Evolutionary conservation across 2,888 invertebrate species (phyloP).

Genomic region (Cyclophora albipunctata): DNA sequence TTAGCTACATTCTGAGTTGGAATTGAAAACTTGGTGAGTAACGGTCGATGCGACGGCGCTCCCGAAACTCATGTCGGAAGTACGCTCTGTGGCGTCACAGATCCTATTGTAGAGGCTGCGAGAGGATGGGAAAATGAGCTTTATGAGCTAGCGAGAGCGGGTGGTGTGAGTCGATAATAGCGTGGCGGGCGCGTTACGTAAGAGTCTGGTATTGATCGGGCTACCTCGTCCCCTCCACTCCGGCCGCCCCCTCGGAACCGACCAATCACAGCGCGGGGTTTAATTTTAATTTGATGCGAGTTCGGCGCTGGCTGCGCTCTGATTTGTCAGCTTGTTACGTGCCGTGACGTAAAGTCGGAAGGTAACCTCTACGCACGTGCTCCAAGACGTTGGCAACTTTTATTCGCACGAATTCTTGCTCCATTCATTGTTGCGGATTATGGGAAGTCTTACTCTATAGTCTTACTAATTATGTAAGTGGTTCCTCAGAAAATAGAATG

Average conservation of each 20-base stretch:
- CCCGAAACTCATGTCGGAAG: constrained; percentile 24
- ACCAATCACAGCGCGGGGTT: constrained; percentile 54
- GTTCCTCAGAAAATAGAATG: too few relatives aligned
- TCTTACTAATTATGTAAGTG: too few relatives aligned
- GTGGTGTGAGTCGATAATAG: constrained; percentile 22
- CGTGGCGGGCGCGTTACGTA: constrained; percentile 46
- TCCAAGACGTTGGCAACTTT: too few relatives aligned
- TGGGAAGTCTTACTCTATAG: too few relatives aligned
- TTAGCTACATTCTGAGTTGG: background rate
- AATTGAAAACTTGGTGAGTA: constrained; percentile 2
- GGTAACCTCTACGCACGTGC: constrained; percentile 5
- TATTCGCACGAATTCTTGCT: too few relatives aligned
- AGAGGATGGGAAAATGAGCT: constrained; percentile 14
- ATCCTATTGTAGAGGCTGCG: constrained; percentile 6
- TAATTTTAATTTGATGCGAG: constrained; percentile 69
- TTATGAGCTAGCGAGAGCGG: constrained; percentile 7
- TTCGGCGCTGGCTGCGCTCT: constrained; percentile 38
- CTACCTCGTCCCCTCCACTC: constrained; percentile 23
- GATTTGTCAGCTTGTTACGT: constrained; percentile 54
- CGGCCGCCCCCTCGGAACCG: constrained; percentile 25
- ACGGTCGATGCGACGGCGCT: constrained; percentile 23
- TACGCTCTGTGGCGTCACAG: constrained; percentile 22
- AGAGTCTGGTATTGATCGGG: constrained; percentile 61
- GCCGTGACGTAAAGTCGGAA: constrained; percentile 34
- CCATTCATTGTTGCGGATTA: too few relatives aligned